Evolutionary conservation across 2,113 vertebrate genomes (phyloP), one percentile per base, ranked within the genome.

Genomic region (Taurulus bubalis): DNA sequence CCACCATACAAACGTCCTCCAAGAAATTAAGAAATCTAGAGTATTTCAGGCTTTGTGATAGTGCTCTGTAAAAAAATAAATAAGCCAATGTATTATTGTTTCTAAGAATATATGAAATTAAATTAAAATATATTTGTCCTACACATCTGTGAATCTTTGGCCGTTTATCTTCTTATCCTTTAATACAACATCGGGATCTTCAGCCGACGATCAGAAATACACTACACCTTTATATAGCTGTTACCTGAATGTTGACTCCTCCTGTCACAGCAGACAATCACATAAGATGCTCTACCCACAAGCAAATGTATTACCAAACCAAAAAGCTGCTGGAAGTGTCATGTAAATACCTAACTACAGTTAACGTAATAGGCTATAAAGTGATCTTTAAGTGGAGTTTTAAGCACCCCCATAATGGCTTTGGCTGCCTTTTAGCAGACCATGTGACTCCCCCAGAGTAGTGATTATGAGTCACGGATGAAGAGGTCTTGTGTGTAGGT

Each of bases 381-480:
- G 97, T 97, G 97, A 98, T 99, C 97, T 99, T 99, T 99, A 99
- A 99, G 98, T 99, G 98, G 96, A 98, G 96, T 99, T 99, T 98
- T 98, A 98, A 99, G 98, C 97, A 97, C 96, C 96, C 96, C 97
- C 97, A 96, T 98, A 98, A 99, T 99, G 96, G 98, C 96, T 97
- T 96, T 95, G 94, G 96, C 96, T 95, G 95, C 98, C 97, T 99
- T 99, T 98, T 97, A 97, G 96, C 94, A 95, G 96, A 96, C 97
- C 96, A 96, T 96, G 96, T 96, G 93, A 96, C 96, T 98, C 95
- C 96, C 95, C 96, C 96, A 97, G 98, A 98, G 96, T 98, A 97
- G 97, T 99, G 97, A 99, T 99, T 99, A 99, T 97, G 97, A 98
- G 96, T 97, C 95, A 96, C 96, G 92, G 97, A 97, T 98, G 97